Base-by-base conservation (phyloP, 2,888 invertebrate genomes). In the Tetramorium bicarinatum region DNA sequence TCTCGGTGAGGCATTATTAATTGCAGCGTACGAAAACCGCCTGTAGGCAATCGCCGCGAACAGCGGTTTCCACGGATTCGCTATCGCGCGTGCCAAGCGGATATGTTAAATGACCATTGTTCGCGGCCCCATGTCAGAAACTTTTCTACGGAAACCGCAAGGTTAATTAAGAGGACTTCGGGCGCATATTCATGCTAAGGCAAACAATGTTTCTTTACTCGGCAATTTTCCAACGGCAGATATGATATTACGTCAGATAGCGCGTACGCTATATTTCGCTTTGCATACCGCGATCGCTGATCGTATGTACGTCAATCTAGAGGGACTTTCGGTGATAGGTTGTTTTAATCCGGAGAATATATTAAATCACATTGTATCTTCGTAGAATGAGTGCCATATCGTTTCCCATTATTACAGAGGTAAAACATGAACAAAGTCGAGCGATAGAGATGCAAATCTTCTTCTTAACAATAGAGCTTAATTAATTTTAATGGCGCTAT, bases 161-260 rank as follows among this genome's bases (percentile, higher is more conserved):
- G 62, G 49, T 81, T 77, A 80, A 80, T 72, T 59, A 80, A 47
- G 18, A 77, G 25, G 52, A 67, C 69, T 56, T 34, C 7, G 74
- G 79, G 25, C 44, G 9, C 47, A 71, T 69, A 56, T 69, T 77
- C 71, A 69, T 59, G 44, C 25, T 67, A 56, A 69, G 21, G 59
- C 52, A 61, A 72, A 87, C 79, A 84, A 74, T 85, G 69, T 84
- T 83, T 67, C 34, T 49, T 47, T 34, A 9, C 49, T 83, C 87
- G 90, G 90, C 87, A 38, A 61, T 64, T 56, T 44, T 85, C 88
- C 88, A 90, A 85, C 41, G 62, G 41, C 54, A 38, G 59, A 72
- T 76, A 34, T 44, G 38, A 38, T 25, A 74, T 89, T 87, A 83
- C 85, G 67, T 85, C 69, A 77, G 76, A 84, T 61, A 29, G 41